phyloP scores from a whole-genome alignment of 2,113 vertebrate genomes.

The Tachuris rubrigastra region DNA sequence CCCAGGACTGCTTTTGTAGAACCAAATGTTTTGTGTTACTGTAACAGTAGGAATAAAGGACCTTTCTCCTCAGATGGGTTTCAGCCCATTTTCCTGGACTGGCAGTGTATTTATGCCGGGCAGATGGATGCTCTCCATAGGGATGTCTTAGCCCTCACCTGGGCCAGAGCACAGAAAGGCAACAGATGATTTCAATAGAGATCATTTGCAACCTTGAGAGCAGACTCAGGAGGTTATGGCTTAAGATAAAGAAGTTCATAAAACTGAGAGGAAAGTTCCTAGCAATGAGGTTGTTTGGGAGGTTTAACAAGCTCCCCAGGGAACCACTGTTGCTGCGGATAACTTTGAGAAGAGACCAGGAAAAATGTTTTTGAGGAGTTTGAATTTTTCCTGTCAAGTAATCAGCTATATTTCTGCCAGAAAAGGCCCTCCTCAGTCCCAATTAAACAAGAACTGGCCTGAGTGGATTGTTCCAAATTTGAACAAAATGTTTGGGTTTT shows the following conservation, averaged over 20 bases:
- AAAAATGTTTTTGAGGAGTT: background rate
- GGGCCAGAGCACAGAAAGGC: background rate
- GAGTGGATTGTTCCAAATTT: background rate
- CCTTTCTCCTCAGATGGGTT: background rate
- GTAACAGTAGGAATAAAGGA: background rate
- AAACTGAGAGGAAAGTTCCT: background rate
- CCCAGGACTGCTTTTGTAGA: background rate
- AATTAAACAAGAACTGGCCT: background rate
- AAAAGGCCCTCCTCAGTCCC: background rate
- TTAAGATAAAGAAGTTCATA: background rate
- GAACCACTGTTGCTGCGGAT: background rate
- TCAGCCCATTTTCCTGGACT: background rate
- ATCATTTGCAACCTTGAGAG: background rate
- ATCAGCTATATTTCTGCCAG: background rate
- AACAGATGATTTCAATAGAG: background rate
- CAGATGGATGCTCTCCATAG: background rate
- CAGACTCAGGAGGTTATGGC: background rate
- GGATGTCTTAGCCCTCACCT: background rate
- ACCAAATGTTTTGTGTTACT: background rate
- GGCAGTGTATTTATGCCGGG: background rate
- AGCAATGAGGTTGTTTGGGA: background rate
- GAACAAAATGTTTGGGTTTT: background rate
- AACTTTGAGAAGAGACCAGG: background rate
- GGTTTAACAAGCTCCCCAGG: constrained; percentile 26
- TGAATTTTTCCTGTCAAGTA: background rate